Evolutionary conservation across 92 coral and sea anemone species (phyloP).

Genomic region (Epizoanthus illoricatus): DNA sequence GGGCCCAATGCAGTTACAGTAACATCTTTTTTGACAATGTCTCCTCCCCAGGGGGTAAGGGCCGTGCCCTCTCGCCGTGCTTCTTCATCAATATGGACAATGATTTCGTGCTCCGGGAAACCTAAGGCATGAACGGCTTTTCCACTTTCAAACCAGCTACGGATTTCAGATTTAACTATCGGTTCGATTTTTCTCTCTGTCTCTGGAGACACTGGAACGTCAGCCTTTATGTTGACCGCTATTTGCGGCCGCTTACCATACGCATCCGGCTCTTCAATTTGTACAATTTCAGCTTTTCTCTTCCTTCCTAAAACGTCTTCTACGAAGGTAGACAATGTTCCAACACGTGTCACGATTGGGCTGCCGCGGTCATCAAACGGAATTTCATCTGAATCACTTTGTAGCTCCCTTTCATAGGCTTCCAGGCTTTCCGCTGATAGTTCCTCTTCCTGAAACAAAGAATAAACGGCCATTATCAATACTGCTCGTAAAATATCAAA

Average conservation of each 20-base stretch:
- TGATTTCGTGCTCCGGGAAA: conserved; percentile 81
- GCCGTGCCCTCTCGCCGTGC: conserved; percentile 77
- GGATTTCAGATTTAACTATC: conserved; percentile 93
- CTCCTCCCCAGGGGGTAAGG: conserved; percentile 81
- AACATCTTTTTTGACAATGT: conserved; percentile 88
- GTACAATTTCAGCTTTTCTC: conserved; percentile 69
- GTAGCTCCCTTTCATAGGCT: conserved; percentile 78
- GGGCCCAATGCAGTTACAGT: conserved; percentile 89
- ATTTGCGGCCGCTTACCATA: conserved; percentile 83
- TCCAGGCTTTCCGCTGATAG: conserved; percentile 67
- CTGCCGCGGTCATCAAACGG: conserved; percentile 41
- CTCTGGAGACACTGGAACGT: conserved; percentile 72
- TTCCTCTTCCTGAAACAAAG: conserved; percentile 56
- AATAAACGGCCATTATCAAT: too few relatives aligned
- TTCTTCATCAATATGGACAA: conserved; percentile 84
- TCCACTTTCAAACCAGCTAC: conserved; percentile 93
- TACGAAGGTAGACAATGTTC: conserved; percentile 71
- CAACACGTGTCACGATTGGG: conserved; percentile 58
- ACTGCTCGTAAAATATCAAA: too few relatives aligned
- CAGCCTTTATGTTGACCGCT: conserved; percentile 80
- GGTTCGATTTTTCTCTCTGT: conserved; percentile 91
- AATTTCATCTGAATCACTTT: conserved; percentile 50
- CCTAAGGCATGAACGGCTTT: conserved; percentile 70
- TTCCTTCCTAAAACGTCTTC: conserved; percentile 90
- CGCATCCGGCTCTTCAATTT: conserved; percentile 70